These are phyloP conservation scores for Tribolium madens DNA, from an alignment of 1,140 invertebrate genomes.

Conservation along the genomic window DNA sequence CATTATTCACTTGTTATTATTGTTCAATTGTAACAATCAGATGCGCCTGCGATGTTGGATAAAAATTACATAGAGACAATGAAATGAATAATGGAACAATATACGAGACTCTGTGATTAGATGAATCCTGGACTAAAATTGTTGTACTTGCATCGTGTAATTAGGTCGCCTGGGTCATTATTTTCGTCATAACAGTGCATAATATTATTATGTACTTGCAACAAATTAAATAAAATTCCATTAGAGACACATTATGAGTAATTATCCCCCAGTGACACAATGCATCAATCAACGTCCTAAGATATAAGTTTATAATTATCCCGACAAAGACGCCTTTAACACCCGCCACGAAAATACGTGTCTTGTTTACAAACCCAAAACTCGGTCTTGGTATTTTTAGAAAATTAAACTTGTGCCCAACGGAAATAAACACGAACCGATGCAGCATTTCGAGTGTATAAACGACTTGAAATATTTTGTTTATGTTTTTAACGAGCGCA, in stretches of 20 bases:
- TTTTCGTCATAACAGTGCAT: background rate
- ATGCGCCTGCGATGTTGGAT: conserved; percentile 19
- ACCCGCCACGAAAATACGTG: no score
- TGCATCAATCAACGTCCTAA: conserved; percentile 7
- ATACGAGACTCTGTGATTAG: background rate
- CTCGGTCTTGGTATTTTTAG: conserved; percentile 1
- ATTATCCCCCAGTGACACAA: background rate
- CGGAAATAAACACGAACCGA: conserved; percentile 6
- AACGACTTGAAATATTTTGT: conserved; percentile 14
- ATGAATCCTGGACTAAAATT: background rate
- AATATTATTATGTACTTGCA: background rate
- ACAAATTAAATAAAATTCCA: background rate
- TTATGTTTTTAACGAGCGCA: conserved; percentile 16
- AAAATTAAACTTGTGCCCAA: conserved; percentile 4
- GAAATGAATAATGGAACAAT: background rate
- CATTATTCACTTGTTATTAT: conserved; percentile 22
- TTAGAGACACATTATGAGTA: background rate
- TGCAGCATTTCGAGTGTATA: conserved; percentile 8
- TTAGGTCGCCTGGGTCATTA: background rate
- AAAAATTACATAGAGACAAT: conserved; percentile 26
- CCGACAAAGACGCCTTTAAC: background rate
- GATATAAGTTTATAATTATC: background rate
- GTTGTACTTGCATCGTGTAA: background rate
- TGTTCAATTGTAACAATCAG: conserved; percentile 20
- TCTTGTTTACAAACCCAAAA: conserved; percentile 25